phyloP scores from a whole-genome alignment of 2,888 invertebrate species.

The Harmothoe impar region DNA sequence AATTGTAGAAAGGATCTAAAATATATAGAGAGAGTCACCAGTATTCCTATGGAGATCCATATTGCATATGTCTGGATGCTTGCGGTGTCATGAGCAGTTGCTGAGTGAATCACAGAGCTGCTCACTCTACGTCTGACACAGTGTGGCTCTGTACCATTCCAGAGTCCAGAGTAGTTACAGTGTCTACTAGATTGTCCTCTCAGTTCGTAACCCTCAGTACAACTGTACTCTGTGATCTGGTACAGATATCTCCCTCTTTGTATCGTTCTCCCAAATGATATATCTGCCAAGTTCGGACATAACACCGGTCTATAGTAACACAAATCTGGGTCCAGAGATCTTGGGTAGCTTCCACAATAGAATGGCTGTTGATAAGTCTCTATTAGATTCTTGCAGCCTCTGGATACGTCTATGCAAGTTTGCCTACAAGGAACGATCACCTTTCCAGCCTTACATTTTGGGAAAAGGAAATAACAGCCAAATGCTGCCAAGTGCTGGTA shows the following conservation, averaged over 20 bases:
- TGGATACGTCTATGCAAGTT: neutral
- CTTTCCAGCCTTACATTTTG: neutral
- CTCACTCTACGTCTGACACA: neutral
- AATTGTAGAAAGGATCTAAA: neutral
- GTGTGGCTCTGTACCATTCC: neutral
- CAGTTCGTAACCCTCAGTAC: neutral
- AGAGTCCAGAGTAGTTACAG: neutral
- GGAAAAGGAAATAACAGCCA: neutral
- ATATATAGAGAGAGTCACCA: neutral
- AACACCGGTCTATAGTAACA: neutral
- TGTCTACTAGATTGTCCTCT: neutral
- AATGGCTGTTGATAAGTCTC: neutral
- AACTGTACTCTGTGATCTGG: neutral
- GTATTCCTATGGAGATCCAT: neutral
- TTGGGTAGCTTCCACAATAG: neutral
- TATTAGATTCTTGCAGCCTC: neutral
- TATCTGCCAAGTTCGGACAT: neutral
- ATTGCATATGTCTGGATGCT: neutral
- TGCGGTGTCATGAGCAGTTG: neutral
- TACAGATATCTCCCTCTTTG: constrained; percentile 3
- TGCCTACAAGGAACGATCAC: neutral
- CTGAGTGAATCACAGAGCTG: neutral
- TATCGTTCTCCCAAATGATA: neutral
- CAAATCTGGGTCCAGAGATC: neutral
- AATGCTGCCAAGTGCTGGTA: neutral